Percentiles rank a stretch among this genome's conserved stretches.
phyloP scores from a whole-genome alignment of 2,888 invertebrate genomes.

The Megastigmus dorsalis region DNA sequence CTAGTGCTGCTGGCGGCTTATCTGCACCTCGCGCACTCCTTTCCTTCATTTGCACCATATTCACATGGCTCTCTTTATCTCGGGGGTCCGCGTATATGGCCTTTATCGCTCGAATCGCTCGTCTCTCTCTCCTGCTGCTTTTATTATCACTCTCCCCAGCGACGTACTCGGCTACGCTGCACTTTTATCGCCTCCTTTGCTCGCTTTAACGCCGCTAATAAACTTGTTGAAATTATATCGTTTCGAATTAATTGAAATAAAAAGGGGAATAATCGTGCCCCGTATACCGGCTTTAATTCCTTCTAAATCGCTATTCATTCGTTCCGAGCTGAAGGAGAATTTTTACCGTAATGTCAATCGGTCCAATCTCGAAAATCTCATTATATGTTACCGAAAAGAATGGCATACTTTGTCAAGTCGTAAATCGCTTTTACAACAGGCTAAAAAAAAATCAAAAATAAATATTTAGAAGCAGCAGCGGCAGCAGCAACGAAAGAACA shows the following conservation, averaged over 20 bases:
- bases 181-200: slow-evolving; percentile 17
- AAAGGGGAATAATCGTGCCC: slow-evolving; percentile 9
- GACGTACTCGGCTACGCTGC: background rate
- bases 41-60: slow-evolving; percentile 20
- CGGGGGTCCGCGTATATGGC: background rate
- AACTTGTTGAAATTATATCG: slow-evolving; percentile 36
- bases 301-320: no score
- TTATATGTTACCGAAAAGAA: no score
- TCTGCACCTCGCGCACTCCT: background rate
- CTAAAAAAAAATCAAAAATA: background rate
- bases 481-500: background rate
- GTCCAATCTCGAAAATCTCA: no score
- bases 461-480: background rate
- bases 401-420: background rate
- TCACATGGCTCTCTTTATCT: slow-evolving; percentile 21
- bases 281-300: background rate
- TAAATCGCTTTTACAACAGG: background rate
- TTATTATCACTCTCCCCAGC: slow-evolving; percentile 1
- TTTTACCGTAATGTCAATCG: no score
- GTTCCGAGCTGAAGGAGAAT: no score
- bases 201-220: slow-evolving; percentile 30
- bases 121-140: background rate
- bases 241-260: slow-evolving; percentile 30
- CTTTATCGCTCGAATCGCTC: slow-evolving; percentile 31
- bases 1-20: slow-evolving; percentile 28